phyloP scores from a whole-genome alignment of 2,888 invertebrate species.

The Parasteatoda lunata region DNA sequence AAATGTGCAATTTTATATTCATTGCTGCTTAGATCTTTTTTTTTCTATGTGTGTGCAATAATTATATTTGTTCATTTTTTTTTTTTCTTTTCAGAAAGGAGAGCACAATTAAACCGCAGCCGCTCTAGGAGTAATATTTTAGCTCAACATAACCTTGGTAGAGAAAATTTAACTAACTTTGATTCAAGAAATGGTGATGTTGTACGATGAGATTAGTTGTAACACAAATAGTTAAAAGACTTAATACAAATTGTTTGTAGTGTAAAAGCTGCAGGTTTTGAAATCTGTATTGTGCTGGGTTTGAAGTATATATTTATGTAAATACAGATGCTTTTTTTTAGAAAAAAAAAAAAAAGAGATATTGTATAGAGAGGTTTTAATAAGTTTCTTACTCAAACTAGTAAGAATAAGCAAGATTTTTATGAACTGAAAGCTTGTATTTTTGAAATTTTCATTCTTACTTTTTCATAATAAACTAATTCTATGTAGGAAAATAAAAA shows the following conservation, averaged over 20 bases:
- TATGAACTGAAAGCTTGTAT: too few species aligned
- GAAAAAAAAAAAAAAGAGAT: background rate
- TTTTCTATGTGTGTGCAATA: background rate
- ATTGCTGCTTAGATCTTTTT: background rate
- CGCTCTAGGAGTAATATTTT: slow-evolving; percentile 63
- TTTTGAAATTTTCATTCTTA: too few species aligned
- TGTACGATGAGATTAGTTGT: slow-evolving; percentile 41
- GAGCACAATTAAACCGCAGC: slow-evolving; percentile 64
- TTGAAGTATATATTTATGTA: slow-evolving; percentile 21
- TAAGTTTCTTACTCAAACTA: background rate
- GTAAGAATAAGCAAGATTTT: too few species aligned
- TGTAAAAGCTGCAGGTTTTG: slow-evolving; percentile 27
- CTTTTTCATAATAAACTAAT: too few species aligned
- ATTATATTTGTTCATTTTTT: background rate
- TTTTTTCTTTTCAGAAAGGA: slow-evolving; percentile 44
- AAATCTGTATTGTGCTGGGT: slow-evolving; percentile 1
- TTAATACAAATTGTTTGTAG: slow-evolving; percentile 3
- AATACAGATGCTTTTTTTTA: slow-evolving; percentile 22
- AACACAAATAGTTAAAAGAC: background rate
- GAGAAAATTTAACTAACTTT: slow-evolving; percentile 56
- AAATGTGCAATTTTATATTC: background rate
- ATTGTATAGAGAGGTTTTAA: slow-evolving; percentile 44
- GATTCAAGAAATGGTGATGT: slow-evolving; percentile 55
- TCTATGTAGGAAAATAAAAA: too few species aligned
- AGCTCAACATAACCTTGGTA: slow-evolving; percentile 38